These are phyloP conservation scores for Philonicus albiceps DNA, from an alignment of 2,888 invertebrate species.

Conservation along the genomic window DNA sequence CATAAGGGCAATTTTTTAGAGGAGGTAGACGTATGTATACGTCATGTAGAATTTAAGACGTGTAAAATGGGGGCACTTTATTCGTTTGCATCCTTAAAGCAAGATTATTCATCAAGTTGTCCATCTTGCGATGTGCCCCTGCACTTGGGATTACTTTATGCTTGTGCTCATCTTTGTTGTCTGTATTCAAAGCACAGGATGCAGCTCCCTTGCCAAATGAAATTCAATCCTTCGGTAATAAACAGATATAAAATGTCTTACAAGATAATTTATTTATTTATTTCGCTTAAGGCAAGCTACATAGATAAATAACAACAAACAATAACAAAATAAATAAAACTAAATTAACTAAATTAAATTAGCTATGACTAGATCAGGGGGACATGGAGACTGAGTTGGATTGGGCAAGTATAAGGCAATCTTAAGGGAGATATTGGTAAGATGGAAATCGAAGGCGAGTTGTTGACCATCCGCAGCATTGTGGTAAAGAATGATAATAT, in stretches of 20 bases:
- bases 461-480: too few relatives aligned
- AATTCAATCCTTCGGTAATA: not conserved
- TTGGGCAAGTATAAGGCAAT: too few relatives aligned
- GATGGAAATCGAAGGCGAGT: too few relatives aligned
- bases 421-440: too few relatives aligned
- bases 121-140: not conserved
- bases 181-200: not conserved
- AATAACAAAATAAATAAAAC: too few relatives aligned
- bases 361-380: too few relatives aligned
- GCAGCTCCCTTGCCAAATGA: not conserved
- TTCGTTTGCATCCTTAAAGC: not conserved
- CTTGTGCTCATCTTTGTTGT: not conserved
- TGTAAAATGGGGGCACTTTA: not conserved
- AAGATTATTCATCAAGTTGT: not conserved
- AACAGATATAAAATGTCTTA: not conserved
- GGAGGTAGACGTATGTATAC: not conserved
- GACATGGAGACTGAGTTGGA: too few relatives aligned
- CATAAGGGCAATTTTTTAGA: not conserved
- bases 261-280: too few relatives aligned
- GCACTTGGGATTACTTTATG: not conserved
- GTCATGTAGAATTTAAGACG: not conserved
- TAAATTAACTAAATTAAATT: too few relatives aligned
- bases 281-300: too few relatives aligned
- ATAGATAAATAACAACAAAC: too few relatives aligned
- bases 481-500: too few relatives aligned